Evolutionary conservation across 2,888 invertebrate genomes (phyloP), one percentile per base, ranked within the genome.

Genomic region (Lepidochrysops patricia): DNA sequence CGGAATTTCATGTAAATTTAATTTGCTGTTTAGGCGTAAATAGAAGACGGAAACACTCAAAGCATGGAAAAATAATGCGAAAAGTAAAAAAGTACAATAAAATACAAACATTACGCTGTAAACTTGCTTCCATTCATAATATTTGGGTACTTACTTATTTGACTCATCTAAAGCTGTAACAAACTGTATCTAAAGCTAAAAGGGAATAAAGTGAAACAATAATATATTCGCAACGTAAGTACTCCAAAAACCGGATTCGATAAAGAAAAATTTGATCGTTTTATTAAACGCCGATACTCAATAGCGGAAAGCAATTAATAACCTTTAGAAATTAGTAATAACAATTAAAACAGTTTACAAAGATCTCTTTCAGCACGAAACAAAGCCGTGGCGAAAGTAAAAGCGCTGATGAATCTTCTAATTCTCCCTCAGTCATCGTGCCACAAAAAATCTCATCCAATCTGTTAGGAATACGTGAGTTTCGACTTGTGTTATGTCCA

Each of bases 271-370:
- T 9, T 7, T 29, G 2, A 29, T 29, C 29, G 29, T 19, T 37
- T 37, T 29, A 29, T 15, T 54, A 15, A 32, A 32, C 32, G 54
- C 54, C 54, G 19, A 29, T 54, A 54, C 29, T 29, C 29, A 52
- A 52, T 52, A 54, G 19, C 54, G 29, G 9, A 54, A 15, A 54
- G 54, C 54, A 54, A 54, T 54, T 54, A 54, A 54, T 32, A 54
- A 54, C 19, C 54, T 54, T 54, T 54, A 54, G 54, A 54, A 54
- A 54, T 54, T 54, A 54, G 19, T 32, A 54, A 32, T 54, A 54
- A 54, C 54, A 54, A 54, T 54, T 54, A 54, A 54, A 54, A 54
- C 29, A 54, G 54, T 54, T 54, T 54, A 54, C 54, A 32, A 54
- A 54, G 54, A 54, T 54, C 54, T 54, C 54, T 54, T 54, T 54